Evolutionary conservation across 2,797 vertebrate species (phyloP), one percentile per base, ranked within the genome.

Genomic region (Poecilia wingei): DNA sequence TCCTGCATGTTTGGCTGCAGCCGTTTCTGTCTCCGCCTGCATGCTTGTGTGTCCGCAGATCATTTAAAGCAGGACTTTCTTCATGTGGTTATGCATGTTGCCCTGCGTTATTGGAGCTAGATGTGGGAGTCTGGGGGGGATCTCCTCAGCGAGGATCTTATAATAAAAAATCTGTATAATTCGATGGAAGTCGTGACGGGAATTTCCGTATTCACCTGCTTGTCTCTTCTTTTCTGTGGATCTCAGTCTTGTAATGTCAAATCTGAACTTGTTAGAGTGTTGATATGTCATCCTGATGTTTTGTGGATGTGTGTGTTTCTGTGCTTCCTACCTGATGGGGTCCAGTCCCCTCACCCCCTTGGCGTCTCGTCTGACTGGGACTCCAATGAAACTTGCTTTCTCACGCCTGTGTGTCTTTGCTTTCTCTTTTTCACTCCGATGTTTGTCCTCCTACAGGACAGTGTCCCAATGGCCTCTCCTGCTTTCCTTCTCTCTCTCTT

Each of bases 401-500:
- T 91, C 91, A 88, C 86, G 79, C 84, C 80, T 92, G 72, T 84
- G 84, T 93, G 82, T 93, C 84, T 93, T 81, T 81, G 89, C 85
- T 91, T 90, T 93, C 84, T 92, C 90, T 94, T 93, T 95, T 95
- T 95, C 95, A 95, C 94, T 94, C 74, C 96, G 88, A 95, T 97
- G 95, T 98, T 97, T 99, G 97, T 98, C 97, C 97, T 98, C 95
- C 98, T 97, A 97, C 98, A 99, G 98, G 98, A 99, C 97, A 98
- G 97, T 97, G 97, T 99, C 96, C 98, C 98, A 96, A 99, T 99
- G 98, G 98, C 98, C 95, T 99, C 98, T 98, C 98, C 98, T 97
- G 98, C 98, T 97, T 99, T 99, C 96, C 98, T 99, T 97, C 98
- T 99, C 97, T 99, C 98, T 98, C 98, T 99, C 93, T 99, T 99